Evolutionary conservation across 2,888 invertebrate genomes (phyloP).

Genomic region (Phortica magna): DNA sequence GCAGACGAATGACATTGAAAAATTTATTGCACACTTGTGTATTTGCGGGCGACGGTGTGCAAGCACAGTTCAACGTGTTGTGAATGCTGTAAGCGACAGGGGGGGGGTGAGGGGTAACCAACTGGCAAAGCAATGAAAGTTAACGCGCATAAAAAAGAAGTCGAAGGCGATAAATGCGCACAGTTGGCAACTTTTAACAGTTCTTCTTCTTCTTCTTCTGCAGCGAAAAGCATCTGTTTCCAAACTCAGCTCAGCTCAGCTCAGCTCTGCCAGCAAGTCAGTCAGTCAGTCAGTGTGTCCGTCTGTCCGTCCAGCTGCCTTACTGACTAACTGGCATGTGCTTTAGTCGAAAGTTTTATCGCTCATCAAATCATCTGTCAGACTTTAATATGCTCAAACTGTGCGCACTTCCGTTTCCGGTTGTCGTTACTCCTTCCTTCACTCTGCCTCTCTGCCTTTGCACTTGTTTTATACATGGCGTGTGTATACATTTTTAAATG

Average conservation of each 20-base stretch:
- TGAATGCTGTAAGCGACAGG: no score
- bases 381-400: slow-evolving; percentile 19
- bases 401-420: slow-evolving; percentile 22
- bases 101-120: no score
- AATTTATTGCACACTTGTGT: slow-evolving; percentile 74
- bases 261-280: not conserved
- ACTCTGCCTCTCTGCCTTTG: not conserved
- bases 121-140: slow-evolving; percentile 29
- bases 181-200: slow-evolving; percentile 5
- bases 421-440: not conserved
- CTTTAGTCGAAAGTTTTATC: slow-evolving; percentile 24
- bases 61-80: no score
- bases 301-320: not conserved
- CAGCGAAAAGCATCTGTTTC: no score
- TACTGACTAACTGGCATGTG: slow-evolving; percentile 10
- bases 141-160: slow-evolving; percentile 20
- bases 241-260: not conserved
- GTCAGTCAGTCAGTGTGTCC: not conserved
- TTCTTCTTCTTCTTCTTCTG: no score
- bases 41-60: slow-evolving; percentile 47
- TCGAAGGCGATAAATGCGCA: slow-evolving; percentile 27
- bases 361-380: not conserved
- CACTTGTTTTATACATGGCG: slow-evolving; percentile 31
- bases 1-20: slow-evolving; percentile 74
- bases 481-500: slow-evolving; percentile 54